Evolutionary conservation across 2,113 vertebrate genomes (phyloP), one percentile per base, ranked within the genome.

Genomic region (Gasterosteus nipponicus): DNA sequence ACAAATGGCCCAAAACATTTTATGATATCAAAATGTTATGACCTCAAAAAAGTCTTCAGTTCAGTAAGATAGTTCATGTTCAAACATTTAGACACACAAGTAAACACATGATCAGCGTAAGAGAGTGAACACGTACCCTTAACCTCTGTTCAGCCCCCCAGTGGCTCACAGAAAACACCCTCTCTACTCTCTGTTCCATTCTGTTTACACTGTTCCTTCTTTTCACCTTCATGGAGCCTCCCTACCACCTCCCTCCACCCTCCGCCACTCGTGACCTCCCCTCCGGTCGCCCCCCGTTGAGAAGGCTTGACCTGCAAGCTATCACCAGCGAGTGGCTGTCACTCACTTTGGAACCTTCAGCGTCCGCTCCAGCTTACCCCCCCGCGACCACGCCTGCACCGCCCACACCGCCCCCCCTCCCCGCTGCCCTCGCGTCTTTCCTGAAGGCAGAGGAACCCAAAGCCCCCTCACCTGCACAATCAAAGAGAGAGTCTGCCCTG

Each of bases 301-400:
- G 88, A 87, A 75, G 62, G 62, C 75, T 65, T 64, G 84, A 86
- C 73, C 86, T 95, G 62, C 93, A 90, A 61, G 84, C 90, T 57
- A 9, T 93, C 83, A 87, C 92, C 89, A 91, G 54, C 19, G 94
- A 95, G 80, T 93, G 94, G 89, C 89, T 96, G 29, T 92, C 95
- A 69, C 92, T 94, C 85, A 95, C 94, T 73, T 49, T 92, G 88
- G 89, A 81, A 29, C 66, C 87, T 63, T 90, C 91, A 29, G 77
- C 85, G 33, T 85, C 92, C 77, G 78, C 92, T 79, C 90, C 82
- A 15, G 16, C 56, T 51, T 54, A 33, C 73, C 92, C 94, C 65
- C 81, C 91, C 75, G 71, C 93, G 38, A 84, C 75, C 77, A 80
- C 81, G 42, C 80, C 89, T 67, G 54, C 73, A 2, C 92, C 88